Conservation (phyloP, 1,140 invertebrate genomes). For the Schlechtendalia chinensis region DNA sequence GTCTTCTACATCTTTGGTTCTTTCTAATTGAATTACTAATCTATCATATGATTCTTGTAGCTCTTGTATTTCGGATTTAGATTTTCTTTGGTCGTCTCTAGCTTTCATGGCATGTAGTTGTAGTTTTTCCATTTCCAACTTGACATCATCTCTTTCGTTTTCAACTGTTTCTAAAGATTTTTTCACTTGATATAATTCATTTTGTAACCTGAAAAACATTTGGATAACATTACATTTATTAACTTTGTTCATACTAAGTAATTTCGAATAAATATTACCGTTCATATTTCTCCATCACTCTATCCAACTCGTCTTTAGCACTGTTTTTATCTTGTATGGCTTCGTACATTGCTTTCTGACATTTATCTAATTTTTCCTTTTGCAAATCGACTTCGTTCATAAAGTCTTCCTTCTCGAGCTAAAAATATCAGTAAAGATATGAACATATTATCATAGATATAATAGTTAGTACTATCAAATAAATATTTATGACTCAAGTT, state of each 20-base stretch:
- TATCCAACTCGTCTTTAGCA: constrained; percentile 85
- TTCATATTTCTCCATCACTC: constrained; percentile 90
- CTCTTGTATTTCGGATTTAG: constrained; percentile 79
- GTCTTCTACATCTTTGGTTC: constrained; percentile 86
- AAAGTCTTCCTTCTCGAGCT: constrained; percentile 83
- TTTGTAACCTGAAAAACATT: constrained; percentile 67
- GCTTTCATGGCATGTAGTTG: constrained; percentile 73
- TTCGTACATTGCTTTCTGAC: constrained; percentile 74
- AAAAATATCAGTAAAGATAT: constrained; percentile 42
- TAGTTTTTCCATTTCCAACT: constrained; percentile 83
- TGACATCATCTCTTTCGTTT: constrained; percentile 79
- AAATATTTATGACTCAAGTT: no score
- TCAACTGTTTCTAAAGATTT: constrained; percentile 82
- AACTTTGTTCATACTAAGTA: neutral
- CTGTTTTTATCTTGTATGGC: constrained; percentile 83
- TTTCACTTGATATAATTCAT: constrained; percentile 82
- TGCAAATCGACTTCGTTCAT: constrained; percentile 80
- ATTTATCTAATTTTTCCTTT: constrained; percentile 86
- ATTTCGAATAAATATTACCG: constrained; percentile 60
- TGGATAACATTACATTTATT: neutral
- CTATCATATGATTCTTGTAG: constrained; percentile 85
- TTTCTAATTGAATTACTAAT: constrained; percentile 74
- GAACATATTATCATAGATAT: neutral
- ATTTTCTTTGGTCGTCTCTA: constrained; percentile 79
- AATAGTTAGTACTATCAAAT: no score